phyloP scores from a whole-genome alignment of 2,113 vertebrate species.

The Heloderma charlesbogerti region DNA sequence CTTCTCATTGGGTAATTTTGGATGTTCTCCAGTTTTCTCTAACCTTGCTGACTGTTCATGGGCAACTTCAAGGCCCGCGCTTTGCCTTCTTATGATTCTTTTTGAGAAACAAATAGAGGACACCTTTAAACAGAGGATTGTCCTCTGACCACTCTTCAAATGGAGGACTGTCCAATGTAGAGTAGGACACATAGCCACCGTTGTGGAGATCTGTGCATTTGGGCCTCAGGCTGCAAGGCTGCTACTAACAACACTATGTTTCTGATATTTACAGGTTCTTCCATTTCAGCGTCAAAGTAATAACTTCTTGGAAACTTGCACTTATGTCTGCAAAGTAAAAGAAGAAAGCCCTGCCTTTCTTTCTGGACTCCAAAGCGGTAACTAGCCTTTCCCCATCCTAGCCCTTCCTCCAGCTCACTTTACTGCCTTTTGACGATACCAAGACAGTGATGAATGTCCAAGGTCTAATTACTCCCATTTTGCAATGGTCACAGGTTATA shows the following conservation, averaged over 20 bases:
- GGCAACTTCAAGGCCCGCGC: not conserved
- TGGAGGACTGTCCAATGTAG: not conserved
- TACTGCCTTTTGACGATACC: not conserved
- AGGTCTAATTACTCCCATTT: not conserved
- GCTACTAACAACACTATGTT: not conserved
- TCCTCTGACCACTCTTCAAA: not conserved
- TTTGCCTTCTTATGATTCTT: not conserved
- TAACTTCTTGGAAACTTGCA: constrained; percentile 81
- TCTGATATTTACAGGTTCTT: constrained; percentile 80
- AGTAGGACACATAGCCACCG: not conserved
- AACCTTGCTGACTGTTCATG: not conserved
- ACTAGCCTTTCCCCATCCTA: constrained; percentile 15
- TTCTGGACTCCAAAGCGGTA: constrained; percentile 91
- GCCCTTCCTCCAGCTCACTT: not conserved
- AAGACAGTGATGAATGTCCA: not conserved
- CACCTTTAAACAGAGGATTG: not conserved
- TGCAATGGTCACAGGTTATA: constrained; percentile 80
- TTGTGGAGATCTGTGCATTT: not conserved
- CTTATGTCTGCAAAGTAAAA: constrained; percentile 85
- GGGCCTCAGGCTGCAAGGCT: not conserved
- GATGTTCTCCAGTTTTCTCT: not conserved
- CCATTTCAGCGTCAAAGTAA: constrained; percentile 78
- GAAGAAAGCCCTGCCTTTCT: constrained; percentile 86
- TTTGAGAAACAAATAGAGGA: not conserved
- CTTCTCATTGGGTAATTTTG: no score